These are phyloP conservation scores for Orgyia antiqua DNA, from an alignment of 2,888 invertebrate genomes.

Conservation along the genomic window DNA sequence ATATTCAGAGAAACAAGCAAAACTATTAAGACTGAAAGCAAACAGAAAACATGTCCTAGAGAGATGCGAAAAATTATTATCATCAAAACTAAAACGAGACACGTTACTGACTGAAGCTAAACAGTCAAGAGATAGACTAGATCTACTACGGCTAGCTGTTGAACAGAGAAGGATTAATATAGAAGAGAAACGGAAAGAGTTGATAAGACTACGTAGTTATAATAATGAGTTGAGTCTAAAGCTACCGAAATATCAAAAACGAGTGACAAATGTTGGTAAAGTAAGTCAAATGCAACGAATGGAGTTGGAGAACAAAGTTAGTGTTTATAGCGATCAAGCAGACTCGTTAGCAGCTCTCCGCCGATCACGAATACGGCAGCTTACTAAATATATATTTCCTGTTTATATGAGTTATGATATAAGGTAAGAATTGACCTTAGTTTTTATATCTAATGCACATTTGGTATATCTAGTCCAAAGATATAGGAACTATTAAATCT, in stretches of 20 bases:
- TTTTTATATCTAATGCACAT: no score
- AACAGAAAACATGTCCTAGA: constrained; percentile 77
- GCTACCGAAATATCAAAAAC: constrained; percentile 62
- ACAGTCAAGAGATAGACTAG: constrained; percentile 58
- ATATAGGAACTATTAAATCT: no score
- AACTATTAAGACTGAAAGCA: constrained; percentile 76
- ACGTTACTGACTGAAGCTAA: constrained; percentile 58
- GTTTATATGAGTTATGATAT: constrained; percentile 67
- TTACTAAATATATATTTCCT: constrained; percentile 68
- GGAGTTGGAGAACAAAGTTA: constrained; percentile 50
- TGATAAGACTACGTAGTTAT: constrained; percentile 40
- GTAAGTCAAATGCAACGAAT: constrained; percentile 50
- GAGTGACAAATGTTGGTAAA: constrained; percentile 53
- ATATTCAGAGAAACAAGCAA: constrained; percentile 81
- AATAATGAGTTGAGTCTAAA: constrained; percentile 58
- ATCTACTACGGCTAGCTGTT: constrained; percentile 60
- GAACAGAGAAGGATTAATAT: constrained; percentile 58
- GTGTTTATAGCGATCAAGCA: constrained; percentile 45
- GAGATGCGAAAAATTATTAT: constrained; percentile 65
- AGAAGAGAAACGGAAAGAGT: constrained; percentile 44
- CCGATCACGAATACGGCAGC: constrained; percentile 60
- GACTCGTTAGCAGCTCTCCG: constrained; percentile 52
- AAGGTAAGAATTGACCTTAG: constrained; percentile 38
- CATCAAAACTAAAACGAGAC: constrained; percentile 57
- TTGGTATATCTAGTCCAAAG: no score